Base-by-base conservation (phyloP, 1,140 invertebrate species). In the Dryas iulia region DNA sequence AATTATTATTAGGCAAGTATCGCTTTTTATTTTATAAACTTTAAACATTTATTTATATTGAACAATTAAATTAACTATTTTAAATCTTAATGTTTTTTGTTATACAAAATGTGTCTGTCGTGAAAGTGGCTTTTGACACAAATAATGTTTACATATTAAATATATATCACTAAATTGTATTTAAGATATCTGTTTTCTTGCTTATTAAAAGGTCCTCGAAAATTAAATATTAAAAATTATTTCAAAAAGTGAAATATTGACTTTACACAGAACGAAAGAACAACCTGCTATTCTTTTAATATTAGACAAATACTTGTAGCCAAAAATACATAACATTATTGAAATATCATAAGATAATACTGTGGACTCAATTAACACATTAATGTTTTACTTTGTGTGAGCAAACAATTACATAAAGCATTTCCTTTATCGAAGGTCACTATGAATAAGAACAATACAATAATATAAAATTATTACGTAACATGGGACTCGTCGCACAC, bases 351-450 rank as follows among this genome's bases (percentile, higher is more conserved):
- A 47, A 47, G 39, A 47, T 21, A 47, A 7, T 18, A 47, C 39
- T 47, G 14, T 47, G 21, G 39, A 47, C 39, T 47, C 39, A 47
- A 21, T 47, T 47, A 47, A 21, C 18, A 47, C 18, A 11, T 47
- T 47, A 47, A 47, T 47, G 39, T 47, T 47, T 47, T 47, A 47
- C 18, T 47, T 47, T 47, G 39, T 61, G 31, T 30, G 35, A 28
- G 25, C 59, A 62, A 62, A 62, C 39, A 53, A 62, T 62, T 62
- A 52, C 28, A 62, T 26, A 30, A 62, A 47, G 21, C 10, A 62
- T 62, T 62, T 62, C 59, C 59, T 62, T 62, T 62, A 62, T 62
- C 39, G 59, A 62, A 62, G 59, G 59, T 53, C 59, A 62, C 39
- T 62, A 62, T 62, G 18, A 62, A 62, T 62, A 62, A 39, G 23